Percentiles rank a stretch among this genome's conserved stretches.
Conservation (phyloP, 2,888 invertebrate genomes). For the Thelaira solivaga region DNA sequence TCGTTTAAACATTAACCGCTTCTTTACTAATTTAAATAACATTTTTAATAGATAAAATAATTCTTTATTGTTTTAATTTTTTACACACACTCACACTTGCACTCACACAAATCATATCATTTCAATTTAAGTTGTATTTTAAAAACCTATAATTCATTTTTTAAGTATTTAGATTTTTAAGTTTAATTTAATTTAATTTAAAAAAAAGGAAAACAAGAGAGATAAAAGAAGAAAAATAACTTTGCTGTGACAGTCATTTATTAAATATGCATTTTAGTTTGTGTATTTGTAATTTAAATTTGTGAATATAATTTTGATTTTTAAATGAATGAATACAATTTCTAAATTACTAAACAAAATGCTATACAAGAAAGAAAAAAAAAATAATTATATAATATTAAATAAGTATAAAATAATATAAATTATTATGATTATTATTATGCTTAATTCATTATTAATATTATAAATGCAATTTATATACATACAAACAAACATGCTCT, state of each 20-base stretch:
- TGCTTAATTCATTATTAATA: neutral
- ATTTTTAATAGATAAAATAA: conserved; percentile 12
- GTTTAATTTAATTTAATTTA: conserved; percentile 5
- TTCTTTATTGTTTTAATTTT: neutral
- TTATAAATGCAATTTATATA: neutral
- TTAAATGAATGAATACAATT: conserved; percentile 2
- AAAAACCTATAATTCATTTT: neutral
- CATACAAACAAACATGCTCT: no score
- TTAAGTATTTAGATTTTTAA: neutral
- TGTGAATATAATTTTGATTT: conserved; percentile 35
- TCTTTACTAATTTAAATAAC: conserved; percentile 5
- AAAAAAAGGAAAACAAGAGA: conserved; percentile 31
- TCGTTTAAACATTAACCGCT: conserved; percentile 17
- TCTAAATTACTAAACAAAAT: conserved; percentile 6
- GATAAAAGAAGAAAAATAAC: conserved; percentile 59
- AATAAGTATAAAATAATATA: neutral
- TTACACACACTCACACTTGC: neutral
- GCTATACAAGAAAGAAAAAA: no score
- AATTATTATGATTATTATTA: no score
- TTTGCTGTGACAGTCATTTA: conserved; percentile 62
- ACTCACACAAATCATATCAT: conserved; percentile 37
- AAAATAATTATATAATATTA: conserved; percentile 1
- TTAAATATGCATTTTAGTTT: conserved; percentile 8
- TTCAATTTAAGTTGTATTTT: conserved; percentile 2
- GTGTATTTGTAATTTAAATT: conserved; percentile 16